phyloP scores from a whole-genome alignment of 1,140 invertebrate species.

The Lutraria rhynchaena region DNA sequence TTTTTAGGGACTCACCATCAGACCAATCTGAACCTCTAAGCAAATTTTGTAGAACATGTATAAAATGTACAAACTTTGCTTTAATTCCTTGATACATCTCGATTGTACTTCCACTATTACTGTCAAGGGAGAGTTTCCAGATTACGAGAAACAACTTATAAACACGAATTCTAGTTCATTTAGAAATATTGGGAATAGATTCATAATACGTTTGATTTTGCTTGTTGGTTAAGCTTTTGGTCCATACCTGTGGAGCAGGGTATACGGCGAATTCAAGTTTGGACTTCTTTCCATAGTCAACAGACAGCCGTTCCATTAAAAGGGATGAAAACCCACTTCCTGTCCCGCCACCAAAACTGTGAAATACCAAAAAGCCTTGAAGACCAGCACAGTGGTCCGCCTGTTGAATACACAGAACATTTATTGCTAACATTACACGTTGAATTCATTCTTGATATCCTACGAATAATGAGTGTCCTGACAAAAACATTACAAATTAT shows the following conservation, averaged over 20 bases:
- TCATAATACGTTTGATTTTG: no score
- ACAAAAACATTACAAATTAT: no score
- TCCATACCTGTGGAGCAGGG: slow-evolving; percentile 65
- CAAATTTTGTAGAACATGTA: neutral
- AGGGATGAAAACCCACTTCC: slow-evolving; percentile 94
- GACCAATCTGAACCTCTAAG: neutral
- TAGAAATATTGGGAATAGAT: no score
- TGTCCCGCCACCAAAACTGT: slow-evolving; percentile 95
- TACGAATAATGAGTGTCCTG: no score
- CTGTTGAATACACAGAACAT: slow-evolving; percentile 17
- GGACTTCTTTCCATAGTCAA: slow-evolving; percentile 88
- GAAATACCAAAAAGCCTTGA: slow-evolving; percentile 95
- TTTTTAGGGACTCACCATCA: neutral
- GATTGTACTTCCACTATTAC: neutral
- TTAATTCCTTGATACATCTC: neutral
- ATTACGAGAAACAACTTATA: no score
- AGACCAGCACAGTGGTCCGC: slow-evolving; percentile 93
- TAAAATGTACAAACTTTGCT: neutral
- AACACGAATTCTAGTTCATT: no score
- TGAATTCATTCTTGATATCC: no score
- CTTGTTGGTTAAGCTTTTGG: no score
- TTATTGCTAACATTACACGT: no score
- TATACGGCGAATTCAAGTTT: slow-evolving; percentile 72
- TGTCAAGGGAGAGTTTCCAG: neutral
- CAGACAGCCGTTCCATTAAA: slow-evolving; percentile 93